Conservation (phyloP, 2,888 invertebrate genomes). For the Eristalinus sepulchralis region DNA sequence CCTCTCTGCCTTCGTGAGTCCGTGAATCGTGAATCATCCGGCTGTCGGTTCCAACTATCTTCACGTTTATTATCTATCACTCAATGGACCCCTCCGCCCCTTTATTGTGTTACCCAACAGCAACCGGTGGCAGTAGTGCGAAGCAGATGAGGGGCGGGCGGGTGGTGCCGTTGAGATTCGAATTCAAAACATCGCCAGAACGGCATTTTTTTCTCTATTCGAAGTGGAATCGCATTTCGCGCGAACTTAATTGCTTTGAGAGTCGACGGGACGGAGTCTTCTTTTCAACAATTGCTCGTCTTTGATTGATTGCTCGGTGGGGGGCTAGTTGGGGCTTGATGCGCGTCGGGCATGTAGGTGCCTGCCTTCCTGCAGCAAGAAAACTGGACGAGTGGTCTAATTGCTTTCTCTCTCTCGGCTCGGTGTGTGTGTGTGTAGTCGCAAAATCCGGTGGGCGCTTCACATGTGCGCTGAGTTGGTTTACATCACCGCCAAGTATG, state of each 20-base stretch:
- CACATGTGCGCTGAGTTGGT: constrained; percentile 30
- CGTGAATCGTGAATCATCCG: constrained; percentile 58
- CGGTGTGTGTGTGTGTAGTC: not conserved
- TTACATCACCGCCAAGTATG: constrained; percentile 63
- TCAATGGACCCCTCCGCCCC: not conserved
- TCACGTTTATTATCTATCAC: constrained; percentile 33
- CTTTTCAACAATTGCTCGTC: constrained; percentile 9
- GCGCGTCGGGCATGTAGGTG: not conserved
- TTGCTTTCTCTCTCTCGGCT: not conserved
- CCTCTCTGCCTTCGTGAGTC: constrained; percentile 22
- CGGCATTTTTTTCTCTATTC: not conserved
- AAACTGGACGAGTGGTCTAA: not conserved
- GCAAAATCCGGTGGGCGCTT: constrained; percentile 45
- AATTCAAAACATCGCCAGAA: not conserved
- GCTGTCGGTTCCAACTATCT: constrained; percentile 25
- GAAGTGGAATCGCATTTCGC: constrained; percentile 33
- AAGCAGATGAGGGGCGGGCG: not conserved
- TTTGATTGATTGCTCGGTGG: constrained; percentile 43
- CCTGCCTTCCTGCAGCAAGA: not conserved
- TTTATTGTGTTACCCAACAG: not conserved
- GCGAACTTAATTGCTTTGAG: constrained; percentile 40
- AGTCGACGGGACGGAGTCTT: constrained; percentile 16
- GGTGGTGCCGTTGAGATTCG: not conserved
- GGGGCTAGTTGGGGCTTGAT: not conserved
- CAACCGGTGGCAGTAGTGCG: not conserved